These are phyloP conservation scores for Buceros bicornis DNA, from an alignment of 2,797 vertebrate genomes.

Conservation along the genomic window DNA sequence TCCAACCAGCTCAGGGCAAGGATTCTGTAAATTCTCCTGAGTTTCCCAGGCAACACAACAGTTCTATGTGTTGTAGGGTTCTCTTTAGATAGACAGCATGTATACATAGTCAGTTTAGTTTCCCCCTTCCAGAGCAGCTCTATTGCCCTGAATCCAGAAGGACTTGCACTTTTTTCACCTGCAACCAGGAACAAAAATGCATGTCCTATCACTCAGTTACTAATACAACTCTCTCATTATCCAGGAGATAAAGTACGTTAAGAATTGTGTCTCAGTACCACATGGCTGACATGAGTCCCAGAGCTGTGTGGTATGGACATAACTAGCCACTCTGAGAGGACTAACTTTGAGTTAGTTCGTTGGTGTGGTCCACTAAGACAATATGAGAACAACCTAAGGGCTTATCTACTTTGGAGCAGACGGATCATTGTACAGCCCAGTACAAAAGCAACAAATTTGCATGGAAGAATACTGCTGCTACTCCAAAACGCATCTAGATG, in stretches of 20 bases:
- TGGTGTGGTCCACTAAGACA: neutral
- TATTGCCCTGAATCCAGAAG: neutral
- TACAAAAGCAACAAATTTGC: neutral
- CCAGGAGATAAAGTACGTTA: neutral
- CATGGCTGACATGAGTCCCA: neutral
- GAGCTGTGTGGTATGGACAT: neutral
- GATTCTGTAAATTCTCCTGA: neutral
- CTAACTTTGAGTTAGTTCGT: neutral
- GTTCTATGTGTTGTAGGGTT: neutral
- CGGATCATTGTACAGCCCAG: neutral
- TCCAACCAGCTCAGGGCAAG: neutral
- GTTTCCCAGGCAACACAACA: neutral
- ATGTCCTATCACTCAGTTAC: accelerated
- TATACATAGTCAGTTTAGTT: neutral
- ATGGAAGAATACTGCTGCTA: neutral
- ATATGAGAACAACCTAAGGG: neutral
- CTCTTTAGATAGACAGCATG: neutral
- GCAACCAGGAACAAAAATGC: neutral
- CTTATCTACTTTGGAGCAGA: neutral
- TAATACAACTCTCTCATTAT: neutral
- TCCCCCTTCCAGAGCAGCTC: neutral
- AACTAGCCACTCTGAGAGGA: neutral
- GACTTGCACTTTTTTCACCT: neutral
- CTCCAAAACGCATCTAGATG: neutral
- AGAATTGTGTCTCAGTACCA: accelerated